Percentiles rank a stretch among this genome's conserved stretches.
Conservation (phyloP, 2,888 invertebrate species). For the Rotaria magnacalcarata region DNA sequence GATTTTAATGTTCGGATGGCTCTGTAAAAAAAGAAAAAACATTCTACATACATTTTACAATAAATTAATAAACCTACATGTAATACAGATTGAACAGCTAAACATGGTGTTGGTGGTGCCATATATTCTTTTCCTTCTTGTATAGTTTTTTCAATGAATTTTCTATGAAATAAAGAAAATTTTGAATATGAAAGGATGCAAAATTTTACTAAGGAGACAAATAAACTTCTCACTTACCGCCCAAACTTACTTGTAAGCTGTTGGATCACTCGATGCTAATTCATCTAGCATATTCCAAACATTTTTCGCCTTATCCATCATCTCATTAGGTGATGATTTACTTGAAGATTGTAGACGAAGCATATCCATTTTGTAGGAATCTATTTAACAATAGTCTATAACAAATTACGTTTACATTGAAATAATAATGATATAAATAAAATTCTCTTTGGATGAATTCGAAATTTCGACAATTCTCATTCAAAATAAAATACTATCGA, state of each 20-base stretch:
- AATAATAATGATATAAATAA: too few relatives aligned
- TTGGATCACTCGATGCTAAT: constrained; percentile 31
- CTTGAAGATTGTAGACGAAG: not conserved
- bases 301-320: constrained; percentile 12
- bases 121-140: constrained; percentile 29
- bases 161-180: not conserved
- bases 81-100: not conserved
- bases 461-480: too few relatives aligned
- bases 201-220: not conserved
- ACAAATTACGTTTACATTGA: too few relatives aligned
- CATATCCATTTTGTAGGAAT: not conserved
- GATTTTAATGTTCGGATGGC: not conserved
- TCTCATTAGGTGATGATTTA: not conserved
- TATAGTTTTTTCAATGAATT: constrained; percentile 7
- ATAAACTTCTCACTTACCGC: not conserved
- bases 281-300: constrained; percentile 32
- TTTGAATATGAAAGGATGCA: not conserved
- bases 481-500: too few relatives aligned
- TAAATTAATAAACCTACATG: not conserved
- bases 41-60: not conserved
- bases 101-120: constrained; percentile 12
- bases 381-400: not conserved
- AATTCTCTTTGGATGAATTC: too few relatives aligned
- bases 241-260: constrained; percentile 14
- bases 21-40: not conserved